These are phyloP conservation scores for Centropristis striata DNA, from an alignment of 2,113 vertebrate genomes.

Conservation along the genomic window DNA sequence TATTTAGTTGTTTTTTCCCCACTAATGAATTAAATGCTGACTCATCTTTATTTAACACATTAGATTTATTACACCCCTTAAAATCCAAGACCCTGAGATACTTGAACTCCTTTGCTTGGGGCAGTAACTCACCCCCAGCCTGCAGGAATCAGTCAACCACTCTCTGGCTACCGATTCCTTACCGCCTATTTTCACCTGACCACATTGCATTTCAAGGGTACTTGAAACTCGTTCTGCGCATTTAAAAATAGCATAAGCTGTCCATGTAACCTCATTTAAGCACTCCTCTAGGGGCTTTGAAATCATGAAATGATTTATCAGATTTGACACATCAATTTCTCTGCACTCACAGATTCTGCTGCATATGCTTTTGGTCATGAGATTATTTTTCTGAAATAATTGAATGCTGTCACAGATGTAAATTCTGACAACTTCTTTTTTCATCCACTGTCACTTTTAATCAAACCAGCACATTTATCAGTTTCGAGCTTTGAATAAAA, in stretches of 20 bases:
- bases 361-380: constrained; percentile 45
- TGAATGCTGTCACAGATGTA: constrained; percentile 42
- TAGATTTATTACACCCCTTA: no score
- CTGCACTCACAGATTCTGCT: constrained; percentile 38
- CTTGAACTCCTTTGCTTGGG: no score
- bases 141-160: no score
- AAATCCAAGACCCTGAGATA: no score
- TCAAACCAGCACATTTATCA: constrained; percentile 49
- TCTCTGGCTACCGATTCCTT: not conserved
- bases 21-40: no score
- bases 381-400: constrained; percentile 29
- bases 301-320: constrained; percentile 59
- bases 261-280: constrained; percentile 52
- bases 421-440: constrained; percentile 36
- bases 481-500: constrained; percentile 20
- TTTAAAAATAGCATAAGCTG: constrained; percentile 64
- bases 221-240: not conserved
- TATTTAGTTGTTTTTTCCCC: no score
- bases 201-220: constrained; percentile 23
- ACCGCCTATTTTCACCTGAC: constrained; percentile 21
- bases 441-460: constrained; percentile 60
- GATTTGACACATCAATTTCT: constrained; percentile 62
- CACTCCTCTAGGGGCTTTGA: constrained; percentile 32
- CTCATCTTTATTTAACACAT: no score
- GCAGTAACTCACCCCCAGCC: no score